Percentiles rank a stretch among this genome's conserved stretches.
Conservation (phyloP, 2,888 invertebrate species). For the Acanthococcus lagerstroemiae region DNA sequence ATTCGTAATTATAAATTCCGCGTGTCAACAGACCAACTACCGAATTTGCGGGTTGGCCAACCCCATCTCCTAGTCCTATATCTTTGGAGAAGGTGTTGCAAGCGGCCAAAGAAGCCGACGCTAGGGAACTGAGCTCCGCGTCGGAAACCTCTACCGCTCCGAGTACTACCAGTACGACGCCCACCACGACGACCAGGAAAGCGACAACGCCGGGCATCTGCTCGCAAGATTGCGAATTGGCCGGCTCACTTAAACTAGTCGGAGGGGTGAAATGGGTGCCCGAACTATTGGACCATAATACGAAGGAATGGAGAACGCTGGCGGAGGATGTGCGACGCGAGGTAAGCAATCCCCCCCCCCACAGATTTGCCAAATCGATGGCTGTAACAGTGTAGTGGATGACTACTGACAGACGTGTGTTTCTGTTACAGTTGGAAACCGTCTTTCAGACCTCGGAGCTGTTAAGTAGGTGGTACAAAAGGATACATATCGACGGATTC, state of each 20-base stretch:
- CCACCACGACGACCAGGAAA: constrained; percentile 56
- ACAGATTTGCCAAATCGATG: not conserved
- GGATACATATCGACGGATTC: constrained; percentile 76
- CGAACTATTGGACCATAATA: constrained; percentile 74
- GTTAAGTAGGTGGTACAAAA: constrained; percentile 71
- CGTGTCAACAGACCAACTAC: constrained; percentile 61
- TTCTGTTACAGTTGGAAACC: constrained; percentile 60
- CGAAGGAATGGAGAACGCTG: constrained; percentile 72
- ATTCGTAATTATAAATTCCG: too few species aligned
- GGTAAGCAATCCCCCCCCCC: too few species aligned
- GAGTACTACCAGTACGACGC: constrained; percentile 59
- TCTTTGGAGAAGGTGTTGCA: constrained; percentile 71
- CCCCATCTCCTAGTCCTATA: constrained; percentile 74
- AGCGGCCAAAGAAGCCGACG: constrained; percentile 47
- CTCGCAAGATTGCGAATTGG: constrained; percentile 67
- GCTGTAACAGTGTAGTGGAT: not conserved
- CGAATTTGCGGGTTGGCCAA: constrained; percentile 85
- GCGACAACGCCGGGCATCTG: constrained; percentile 73
- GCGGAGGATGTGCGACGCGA: constrained; percentile 71
- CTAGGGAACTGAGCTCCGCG: constrained; percentile 48
- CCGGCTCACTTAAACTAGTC: constrained; percentile 73
- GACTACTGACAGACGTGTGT: constrained; percentile 18
- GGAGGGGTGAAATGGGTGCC: constrained; percentile 75
- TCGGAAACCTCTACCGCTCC: constrained; percentile 43
- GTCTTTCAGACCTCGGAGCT: constrained; percentile 66